Evolutionary conservation across 2,797 vertebrate genomes (phyloP).

Genomic region (Arctocebus calabarensis): DNA sequence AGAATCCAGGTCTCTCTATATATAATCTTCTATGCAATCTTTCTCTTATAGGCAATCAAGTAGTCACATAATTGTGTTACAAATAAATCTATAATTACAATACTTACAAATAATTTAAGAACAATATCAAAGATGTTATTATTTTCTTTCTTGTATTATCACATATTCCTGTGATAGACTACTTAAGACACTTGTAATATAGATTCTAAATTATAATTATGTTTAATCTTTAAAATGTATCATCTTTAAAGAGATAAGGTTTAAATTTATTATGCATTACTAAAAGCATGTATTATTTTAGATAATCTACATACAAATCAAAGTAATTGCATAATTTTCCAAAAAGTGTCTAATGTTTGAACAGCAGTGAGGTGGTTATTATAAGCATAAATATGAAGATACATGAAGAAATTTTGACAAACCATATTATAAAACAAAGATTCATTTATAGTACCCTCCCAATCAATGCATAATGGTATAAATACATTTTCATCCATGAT

Average conservation of each 20-base stretch:
- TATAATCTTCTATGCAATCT: background rate
- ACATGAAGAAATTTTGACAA: background rate
- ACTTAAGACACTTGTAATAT: background rate
- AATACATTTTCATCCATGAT: background rate
- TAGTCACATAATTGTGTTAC: background rate
- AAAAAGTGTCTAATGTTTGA: background rate
- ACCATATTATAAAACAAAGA: background rate
- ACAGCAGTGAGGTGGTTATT: background rate
- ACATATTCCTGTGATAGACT: background rate
- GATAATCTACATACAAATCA: background rate
- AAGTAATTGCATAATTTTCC: background rate
- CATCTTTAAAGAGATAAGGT: background rate
- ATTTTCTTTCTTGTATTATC: background rate
- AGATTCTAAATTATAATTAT: slow-evolving; percentile 9
- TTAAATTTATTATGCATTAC: background rate
- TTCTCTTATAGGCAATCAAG: background rate
- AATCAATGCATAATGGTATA: background rate
- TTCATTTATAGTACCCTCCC: background rate
- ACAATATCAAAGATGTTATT: background rate
- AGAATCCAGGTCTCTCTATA: background rate
- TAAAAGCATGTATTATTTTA: slow-evolving; percentile 21
- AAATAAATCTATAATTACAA: background rate
- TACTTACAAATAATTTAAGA: background rate
- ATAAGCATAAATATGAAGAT: background rate
- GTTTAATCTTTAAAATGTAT: slow-evolving; percentile 39